phyloP scores from a whole-genome alignment of 2,888 invertebrate species.

The Nomada ruficornis region DNA sequence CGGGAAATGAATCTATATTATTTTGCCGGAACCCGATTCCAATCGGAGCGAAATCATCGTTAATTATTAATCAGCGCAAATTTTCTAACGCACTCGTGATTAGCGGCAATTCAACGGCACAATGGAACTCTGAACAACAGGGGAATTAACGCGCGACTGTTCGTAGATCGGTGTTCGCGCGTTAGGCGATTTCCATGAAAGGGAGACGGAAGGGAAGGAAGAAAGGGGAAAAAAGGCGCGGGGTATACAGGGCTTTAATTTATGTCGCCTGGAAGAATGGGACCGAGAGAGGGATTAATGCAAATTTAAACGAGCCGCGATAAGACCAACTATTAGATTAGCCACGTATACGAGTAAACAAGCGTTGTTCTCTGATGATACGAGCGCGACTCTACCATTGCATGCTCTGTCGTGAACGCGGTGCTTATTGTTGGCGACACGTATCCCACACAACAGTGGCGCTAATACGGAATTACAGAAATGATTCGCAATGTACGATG shows the following conservation, averaged over 20 bases:
- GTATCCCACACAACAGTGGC: conserved; percentile 41
- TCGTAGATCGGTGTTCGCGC: background rate
- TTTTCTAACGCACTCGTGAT: conserved; percentile 40
- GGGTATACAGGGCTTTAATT: conserved; percentile 5
- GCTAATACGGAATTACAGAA: conserved; percentile 49
- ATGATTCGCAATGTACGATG: conserved; percentile 43
- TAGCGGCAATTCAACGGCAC: conserved; percentile 25
- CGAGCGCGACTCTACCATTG: conserved; percentile 46
- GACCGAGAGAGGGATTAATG: conserved; percentile 26
- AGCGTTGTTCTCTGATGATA: conserved; percentile 49
- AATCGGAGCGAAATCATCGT: conserved; percentile 16
- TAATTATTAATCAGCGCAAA: conserved; percentile 46
- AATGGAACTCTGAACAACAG: background rate
- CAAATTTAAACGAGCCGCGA: conserved; percentile 46
- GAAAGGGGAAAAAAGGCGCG: background rate
- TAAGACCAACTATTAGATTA: conserved; percentile 62
- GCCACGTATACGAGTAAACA: conserved; percentile 61
- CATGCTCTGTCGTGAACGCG: conserved; percentile 61
- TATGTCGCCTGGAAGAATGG: conserved; percentile 9
- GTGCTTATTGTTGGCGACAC: conserved; percentile 64
- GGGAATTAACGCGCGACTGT: conserved; percentile 19
- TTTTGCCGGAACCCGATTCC: conserved; percentile 27
- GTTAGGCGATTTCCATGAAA: conserved; percentile 8
- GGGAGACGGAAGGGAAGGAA: background rate
- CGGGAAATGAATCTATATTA: conserved; percentile 6